Base-by-base conservation (phyloP, 2,888 invertebrate species). In the Catocala sponsa region DNA sequence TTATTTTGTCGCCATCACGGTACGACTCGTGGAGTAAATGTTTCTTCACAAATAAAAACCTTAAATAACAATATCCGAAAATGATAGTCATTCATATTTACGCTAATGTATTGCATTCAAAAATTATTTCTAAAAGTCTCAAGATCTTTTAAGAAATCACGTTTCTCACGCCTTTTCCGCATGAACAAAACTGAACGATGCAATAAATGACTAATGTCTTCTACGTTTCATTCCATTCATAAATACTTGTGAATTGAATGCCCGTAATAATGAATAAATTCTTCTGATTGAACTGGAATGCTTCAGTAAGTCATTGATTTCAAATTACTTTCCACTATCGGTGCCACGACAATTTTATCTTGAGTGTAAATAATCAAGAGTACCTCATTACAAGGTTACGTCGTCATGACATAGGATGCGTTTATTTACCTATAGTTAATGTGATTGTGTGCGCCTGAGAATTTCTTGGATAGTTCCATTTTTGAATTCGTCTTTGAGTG, bases 301-400 rank as follows among this genome's bases (percentile, higher is more conserved):
- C 41, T 49, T 42, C n/a, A 15, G n/a, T 33, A 41, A 56, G 1
- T 25, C 7, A 44, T 50, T 46, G 5, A 47, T 42, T 6, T 10
- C 51, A 55, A 11, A 55, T 38, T 9, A 38, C 6, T 38, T 38
- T 38, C 35, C 35, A 38, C 35, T 38, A 35, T 48, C 49, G n/a
- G 33, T 41, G 60, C 58, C 68, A 53, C 43, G 49, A 53, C 46
- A 51, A 4, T 62, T 51, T 53, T 59, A 69, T 72, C 64, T 63
- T 44, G 9, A 60, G 59, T 47, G 61, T 66, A 69, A 68, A 73
- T 53, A 66, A 69, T 56, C 59, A 59, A 66, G 57, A 62, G 33
- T 63, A 75, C 86, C 66, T 59, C 85, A 25, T 53, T 60, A 78
- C 87, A 88, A 90, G 73, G 87, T 85, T 82, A 82, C 59, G 54